Base-by-base conservation (phyloP, 2,888 invertebrate species). In the Mactromeris polynyma region DNA sequence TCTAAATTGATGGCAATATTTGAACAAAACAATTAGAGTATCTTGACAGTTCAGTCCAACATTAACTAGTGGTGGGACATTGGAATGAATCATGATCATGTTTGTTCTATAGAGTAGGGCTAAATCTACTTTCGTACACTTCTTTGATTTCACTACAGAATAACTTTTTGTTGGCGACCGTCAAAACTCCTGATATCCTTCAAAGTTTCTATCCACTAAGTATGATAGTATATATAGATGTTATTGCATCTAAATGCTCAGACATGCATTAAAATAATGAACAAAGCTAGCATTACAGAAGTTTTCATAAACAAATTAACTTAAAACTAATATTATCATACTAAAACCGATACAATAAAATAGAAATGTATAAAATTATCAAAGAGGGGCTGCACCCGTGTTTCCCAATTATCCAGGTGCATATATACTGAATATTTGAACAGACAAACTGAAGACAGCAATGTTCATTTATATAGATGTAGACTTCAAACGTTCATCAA, bases 401-500 rank as follows among this genome's bases (percentile, higher is more conserved):
- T 73, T 17, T 64, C 0, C 36, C 19, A 33, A 33, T 36, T 73
- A 73, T 33, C 73, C 73, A 73, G 73, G 36, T 73, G 73, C 31
- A 31, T 69, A 69, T 69, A 69, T 14, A 69, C 58, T 58, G 19
- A n/a, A 19, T 19, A 2, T 64, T 64, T 6, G 58, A 26, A n/a
- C 14, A 73, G 73, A 73, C 73, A 33, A 73, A 36, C 19, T 33
- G 33, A 73, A 73, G 17, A 73, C 14, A 36, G 17, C 26, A 17
- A 73, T 73, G 73, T 73, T 33, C 31, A 36, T 73, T 73, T 73
- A 36, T 36, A 36, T 73, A 73, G 73, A 73, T 36, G 11, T 33
- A 33, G 0, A 73, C 73, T 26, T 73, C 73, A 73, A 73, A 73
- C 73, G 26, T 19, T 33, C 69, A 86, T 87, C 86, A 82, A 82